Base-by-base conservation (phyloP, 2,797 vertebrate genomes). In the Chelmon rostratus region DNA sequence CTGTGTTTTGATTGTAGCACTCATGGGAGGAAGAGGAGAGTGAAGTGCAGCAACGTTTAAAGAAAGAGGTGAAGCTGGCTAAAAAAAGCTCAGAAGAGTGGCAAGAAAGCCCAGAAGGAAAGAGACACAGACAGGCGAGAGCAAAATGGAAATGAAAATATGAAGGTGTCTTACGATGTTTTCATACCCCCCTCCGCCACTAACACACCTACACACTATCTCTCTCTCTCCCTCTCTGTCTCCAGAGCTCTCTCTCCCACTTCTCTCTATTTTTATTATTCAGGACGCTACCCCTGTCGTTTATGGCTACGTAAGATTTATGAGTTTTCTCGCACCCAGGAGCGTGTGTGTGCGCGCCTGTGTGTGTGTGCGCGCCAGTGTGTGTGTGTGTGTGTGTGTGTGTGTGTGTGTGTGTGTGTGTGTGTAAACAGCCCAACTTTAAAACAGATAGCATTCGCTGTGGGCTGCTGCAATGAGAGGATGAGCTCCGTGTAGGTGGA, bases 291-390 rank as follows among this genome's bases (percentile, higher is more conserved):
- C 91, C 82, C 83, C 88, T 94, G 92, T 96, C 94, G 94, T 94
- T 96, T 95, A 94, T 94, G 91, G 93, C 93, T 93, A 89, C 89
- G 90, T 92, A 95, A 96, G 96, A 97, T 97, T 96, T 97, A 96
- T 92, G 94, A 93, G 90, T 94, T 93, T 90, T 91, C 92, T 91
- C 89, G 86, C 93, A 92, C 94, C 79, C 85, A 87, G 93, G 91
- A 80, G 89, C 44, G 78, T 58, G 78, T 70, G 80, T 38, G 81
- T 56, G 59, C 35, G 50, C 31, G 52, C 37, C 50, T 63, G 76
- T 66, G 76, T 68, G 73, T 63, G 68, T 63, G 77, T 58, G 69
- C 91, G 57, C 23, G n/a, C n/a, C 66, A 38, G 71, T 35, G 63
- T 25, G 64, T 52, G 63, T 53, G 66, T 47, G 64, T 69, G 76